phyloP scores from a whole-genome alignment of 2,113 vertebrate species.

The Microcebus griseorufus region DNA sequence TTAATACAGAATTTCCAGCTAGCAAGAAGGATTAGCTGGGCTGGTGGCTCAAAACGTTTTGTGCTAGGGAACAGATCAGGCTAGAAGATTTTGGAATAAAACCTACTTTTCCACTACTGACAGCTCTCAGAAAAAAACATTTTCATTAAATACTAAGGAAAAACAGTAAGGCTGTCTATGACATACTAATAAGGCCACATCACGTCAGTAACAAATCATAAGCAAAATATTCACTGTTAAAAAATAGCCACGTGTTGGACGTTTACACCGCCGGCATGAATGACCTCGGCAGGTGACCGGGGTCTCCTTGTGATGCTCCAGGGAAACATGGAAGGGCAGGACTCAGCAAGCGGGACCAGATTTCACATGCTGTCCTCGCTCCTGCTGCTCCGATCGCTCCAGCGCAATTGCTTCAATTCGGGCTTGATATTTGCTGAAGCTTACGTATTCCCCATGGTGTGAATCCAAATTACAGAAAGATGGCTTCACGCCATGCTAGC shows the following conservation, averaged over 20 bases:
- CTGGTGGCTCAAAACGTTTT: not conserved
- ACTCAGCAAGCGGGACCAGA: no score
- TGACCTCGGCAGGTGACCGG: fast-evolving
- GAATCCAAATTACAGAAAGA: not conserved
- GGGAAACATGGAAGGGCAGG: not conserved
- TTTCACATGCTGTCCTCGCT: not conserved
- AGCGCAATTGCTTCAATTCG: not conserved
- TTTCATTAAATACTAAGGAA: not conserved
- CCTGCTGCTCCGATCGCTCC: not conserved
- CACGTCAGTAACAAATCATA: not conserved
- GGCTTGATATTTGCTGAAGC: slow-evolving; percentile 15
- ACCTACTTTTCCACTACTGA: not conserved
- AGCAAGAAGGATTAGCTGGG: not conserved
- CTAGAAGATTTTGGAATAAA: not conserved
- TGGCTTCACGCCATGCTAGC: not conserved
- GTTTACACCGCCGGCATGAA: not conserved
- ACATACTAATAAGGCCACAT: not conserved
- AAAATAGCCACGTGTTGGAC: not conserved
- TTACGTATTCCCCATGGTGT: not conserved
- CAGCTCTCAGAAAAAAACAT: not conserved
- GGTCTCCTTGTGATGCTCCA: not conserved
- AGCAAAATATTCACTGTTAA: not conserved
- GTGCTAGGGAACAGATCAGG: not conserved
- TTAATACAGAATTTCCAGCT: not conserved
- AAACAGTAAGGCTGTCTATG: not conserved